Percentiles rank a stretch among this genome's conserved stretches.
Evolutionary conservation across 1,140 invertebrate species (phyloP).

Genomic region (Drosophila ambigua): DNA sequence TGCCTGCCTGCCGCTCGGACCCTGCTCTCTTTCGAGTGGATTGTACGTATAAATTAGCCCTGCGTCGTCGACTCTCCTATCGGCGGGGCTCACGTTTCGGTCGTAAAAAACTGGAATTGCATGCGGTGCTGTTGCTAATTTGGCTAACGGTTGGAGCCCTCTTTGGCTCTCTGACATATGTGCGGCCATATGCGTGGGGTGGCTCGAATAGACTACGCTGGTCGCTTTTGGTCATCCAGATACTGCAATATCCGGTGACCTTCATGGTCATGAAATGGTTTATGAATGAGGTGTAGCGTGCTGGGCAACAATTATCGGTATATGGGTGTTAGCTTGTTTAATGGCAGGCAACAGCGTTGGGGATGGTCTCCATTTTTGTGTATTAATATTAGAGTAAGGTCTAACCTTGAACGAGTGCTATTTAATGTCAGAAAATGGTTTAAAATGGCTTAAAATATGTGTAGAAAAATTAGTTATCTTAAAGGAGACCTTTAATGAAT

Average conservation of each 20-base stretch:
- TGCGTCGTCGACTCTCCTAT: constrained; percentile 22
- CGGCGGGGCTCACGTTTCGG: constrained; percentile 42
- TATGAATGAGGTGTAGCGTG: constrained; percentile 19
- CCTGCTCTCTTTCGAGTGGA: constrained; percentile 1
- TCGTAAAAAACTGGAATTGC: constrained; percentile 50
- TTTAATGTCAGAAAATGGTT: no score
- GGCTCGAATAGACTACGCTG: constrained; percentile 9
- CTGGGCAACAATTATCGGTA: constrained; percentile 18
- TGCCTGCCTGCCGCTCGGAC: background rate
- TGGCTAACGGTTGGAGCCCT: constrained; percentile 13
- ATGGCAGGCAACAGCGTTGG: background rate
- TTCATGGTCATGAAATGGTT: constrained; percentile 20
- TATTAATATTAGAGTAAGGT: no score
- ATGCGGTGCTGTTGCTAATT: constrained; percentile 50
- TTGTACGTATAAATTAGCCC: constrained; percentile 25
- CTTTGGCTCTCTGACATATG: constrained; percentile 23
- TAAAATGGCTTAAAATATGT: no score
- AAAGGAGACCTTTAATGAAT: no score
- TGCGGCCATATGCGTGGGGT: constrained; percentile 9
- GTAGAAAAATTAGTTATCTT: no score
- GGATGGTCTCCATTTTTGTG: no score
- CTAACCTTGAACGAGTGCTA: no score
- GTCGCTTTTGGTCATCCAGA: constrained; percentile 18
- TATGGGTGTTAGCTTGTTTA: constrained; percentile 11
- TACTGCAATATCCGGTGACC: constrained; percentile 14